Base-by-base conservation (phyloP, 2,113 vertebrate species). In the Phalacrocorax aristotelis region DNA sequence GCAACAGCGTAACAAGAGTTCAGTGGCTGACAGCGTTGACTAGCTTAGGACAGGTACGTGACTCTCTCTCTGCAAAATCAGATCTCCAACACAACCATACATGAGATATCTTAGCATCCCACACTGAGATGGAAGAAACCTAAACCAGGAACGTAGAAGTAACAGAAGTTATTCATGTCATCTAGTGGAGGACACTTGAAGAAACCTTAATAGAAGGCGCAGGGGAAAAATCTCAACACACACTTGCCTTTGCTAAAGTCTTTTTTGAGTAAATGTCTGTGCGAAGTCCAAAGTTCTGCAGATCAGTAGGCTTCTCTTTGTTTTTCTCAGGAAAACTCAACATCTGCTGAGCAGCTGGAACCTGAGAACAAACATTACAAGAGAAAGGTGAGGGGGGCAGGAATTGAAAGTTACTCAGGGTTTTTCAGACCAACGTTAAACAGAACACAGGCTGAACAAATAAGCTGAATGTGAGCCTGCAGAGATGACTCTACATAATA, bases 281-380 rank as follows among this genome's bases (percentile, higher is more conserved):
- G 84, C 99, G 99, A 25, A 99, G 99, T 20, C 99, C 99, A 6
- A 99, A 99, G 97, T 99, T 99, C 98, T 99, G 99, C 92, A 99
- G 96, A 95, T 99, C 99, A 36, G 98, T 98, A 11, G 99, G 96
- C 83, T 99, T 99, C 86, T 99, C 99, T 98, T 99, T 99, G 95
- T 97, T 98, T 69, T 99, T 99, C 91, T 99, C 99, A 54, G 98
- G 98, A 81, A 99, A 99, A 97, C 98, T 99, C 89, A 99, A 91
- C 99, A 99, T 99, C 82, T 98, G 99, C 97, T 99, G 99, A 80
- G 98, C 98, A 87, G 99, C 98, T 26, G 99, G 99, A 57, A 99
- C 97, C 99, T 99, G 92, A 23, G 20, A 78, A 57, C 64, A 61
- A 86, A 88, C 1, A 13, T 5, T 7, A 36, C 32, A 55, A 32